Evolutionary conservation across 2,113 vertebrate genomes (phyloP).

Genomic region (Pseudorasbora parva): DNA sequence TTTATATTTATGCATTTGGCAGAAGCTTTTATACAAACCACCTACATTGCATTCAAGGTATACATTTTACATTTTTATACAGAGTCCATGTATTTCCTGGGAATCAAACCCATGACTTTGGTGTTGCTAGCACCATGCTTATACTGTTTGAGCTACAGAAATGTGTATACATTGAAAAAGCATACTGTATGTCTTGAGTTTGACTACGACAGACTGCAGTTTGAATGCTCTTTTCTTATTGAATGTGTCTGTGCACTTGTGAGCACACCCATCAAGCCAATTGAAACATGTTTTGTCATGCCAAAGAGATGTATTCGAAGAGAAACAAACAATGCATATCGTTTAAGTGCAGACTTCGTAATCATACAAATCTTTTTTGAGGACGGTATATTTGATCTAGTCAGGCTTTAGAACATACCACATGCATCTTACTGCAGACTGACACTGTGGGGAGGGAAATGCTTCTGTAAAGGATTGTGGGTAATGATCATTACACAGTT

Average conservation of each 20-base stretch:
- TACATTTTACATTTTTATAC: too few species aligned
- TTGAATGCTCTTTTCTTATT: not conserved
- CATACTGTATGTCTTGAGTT: not conserved
- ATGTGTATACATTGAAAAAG: too few species aligned
- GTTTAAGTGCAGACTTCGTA: not conserved
- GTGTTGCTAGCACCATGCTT: too few species aligned
- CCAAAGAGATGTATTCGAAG: not conserved
- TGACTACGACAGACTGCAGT: not conserved
- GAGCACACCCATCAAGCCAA: not conserved
- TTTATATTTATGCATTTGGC: too few species aligned
- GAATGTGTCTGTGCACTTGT: not conserved
- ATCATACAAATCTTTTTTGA: not conserved
- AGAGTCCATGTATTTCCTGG: too few species aligned
- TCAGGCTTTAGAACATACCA: not conserved
- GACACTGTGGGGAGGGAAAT: conserved; percentile 14
- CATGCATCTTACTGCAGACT: conserved; percentile 20
- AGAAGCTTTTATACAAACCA: too few species aligned
- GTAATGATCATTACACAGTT: conserved; percentile 44
- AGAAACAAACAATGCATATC: not conserved
- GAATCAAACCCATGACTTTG: too few species aligned
- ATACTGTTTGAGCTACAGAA: too few species aligned
- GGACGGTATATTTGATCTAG: conserved; percentile 2
- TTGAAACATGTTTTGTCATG: not conserved
- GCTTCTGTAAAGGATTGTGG: conserved; percentile 11
- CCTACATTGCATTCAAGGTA: too few species aligned